Evolutionary conservation across 1,140 invertebrate genomes (phyloP).

Genomic region (Samia ricini): DNA sequence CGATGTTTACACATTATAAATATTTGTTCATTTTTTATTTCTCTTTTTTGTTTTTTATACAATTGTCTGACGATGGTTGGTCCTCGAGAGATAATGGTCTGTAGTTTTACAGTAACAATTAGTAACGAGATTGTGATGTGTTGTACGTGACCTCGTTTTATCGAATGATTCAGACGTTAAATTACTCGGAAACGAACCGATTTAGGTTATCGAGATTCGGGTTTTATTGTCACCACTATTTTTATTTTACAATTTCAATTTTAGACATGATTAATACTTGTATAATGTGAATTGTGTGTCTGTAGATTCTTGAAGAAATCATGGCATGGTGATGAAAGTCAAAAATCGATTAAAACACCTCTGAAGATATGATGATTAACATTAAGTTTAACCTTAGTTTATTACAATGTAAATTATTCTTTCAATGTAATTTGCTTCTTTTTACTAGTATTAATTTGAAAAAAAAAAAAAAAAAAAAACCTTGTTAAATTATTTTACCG

Average conservation of each 20-base stretch:
- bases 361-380: no score
- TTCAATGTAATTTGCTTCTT: no score
- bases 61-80: not conserved
- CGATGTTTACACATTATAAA: not conserved
- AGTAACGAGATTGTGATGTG: slow-evolving; percentile 1
- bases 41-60: no score
- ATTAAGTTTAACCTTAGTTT: no score
- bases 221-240: not conserved
- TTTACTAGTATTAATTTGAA: no score
- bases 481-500: no score
- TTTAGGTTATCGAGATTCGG: slow-evolving; percentile 1
- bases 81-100: not conserved
- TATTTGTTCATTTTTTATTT: slow-evolving; percentile 3
- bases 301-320: no score
- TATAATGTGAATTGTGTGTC: no score
- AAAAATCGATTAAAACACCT: no score
- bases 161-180: not conserved
- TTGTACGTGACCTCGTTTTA: slow-evolving; percentile 4
- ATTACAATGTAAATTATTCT: no score
- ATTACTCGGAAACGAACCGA: not conserved
- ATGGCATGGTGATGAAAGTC: no score
- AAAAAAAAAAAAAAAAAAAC: no score
- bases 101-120: not conserved
- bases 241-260: not conserved
- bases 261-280: not conserved